phyloP scores from a whole-genome alignment of 2,113 vertebrate species.

The Pleuronectes platessa region DNA sequence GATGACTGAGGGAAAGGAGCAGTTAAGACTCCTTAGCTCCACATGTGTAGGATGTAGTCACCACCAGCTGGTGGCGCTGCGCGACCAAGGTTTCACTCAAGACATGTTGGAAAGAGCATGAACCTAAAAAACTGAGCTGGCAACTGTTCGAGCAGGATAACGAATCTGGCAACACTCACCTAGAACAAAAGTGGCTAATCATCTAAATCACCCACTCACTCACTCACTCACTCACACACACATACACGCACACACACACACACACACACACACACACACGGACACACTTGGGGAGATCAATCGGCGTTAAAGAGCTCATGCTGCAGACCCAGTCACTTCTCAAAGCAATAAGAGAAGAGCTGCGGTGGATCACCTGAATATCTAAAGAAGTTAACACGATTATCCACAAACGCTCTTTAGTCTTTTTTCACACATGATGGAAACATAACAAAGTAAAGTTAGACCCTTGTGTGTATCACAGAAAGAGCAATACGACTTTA shows the following conservation, averaged over 20 bases:
- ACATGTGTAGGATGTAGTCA: constrained; percentile 1
- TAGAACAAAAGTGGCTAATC: constrained; percentile 58
- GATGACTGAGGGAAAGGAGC: neutral
- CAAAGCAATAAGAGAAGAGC: neutral
- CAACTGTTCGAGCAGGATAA: constrained; percentile 49
- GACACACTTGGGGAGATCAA: constrained; percentile 44
- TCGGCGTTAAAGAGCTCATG: constrained; percentile 37
- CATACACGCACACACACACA: constrained; percentile 8
- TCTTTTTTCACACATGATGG: neutral
- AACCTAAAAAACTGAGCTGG: constrained; percentile 50
- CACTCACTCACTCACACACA: neutral
- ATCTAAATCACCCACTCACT: constrained; percentile 13
- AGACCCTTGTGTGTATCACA: too few relatives aligned
- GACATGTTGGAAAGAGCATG: neutral
- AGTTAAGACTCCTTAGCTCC: neutral
- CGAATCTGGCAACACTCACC: constrained; percentile 50
- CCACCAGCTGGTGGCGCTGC: constrained; percentile 51
- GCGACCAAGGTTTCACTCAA: neutral
- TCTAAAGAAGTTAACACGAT: constrained; percentile 39
- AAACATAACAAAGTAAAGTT: too few relatives aligned
- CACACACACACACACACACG: neutral
- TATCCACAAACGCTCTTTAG: constrained; percentile 32
- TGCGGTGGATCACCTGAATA: constrained; percentile 25
- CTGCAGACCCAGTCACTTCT: neutral
- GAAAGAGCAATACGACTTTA: too few relatives aligned